These are phyloP conservation scores for Aphidoletes aphidimyza DNA, from an alignment of 2,888 invertebrate genomes.

Conservation along the genomic window DNA sequence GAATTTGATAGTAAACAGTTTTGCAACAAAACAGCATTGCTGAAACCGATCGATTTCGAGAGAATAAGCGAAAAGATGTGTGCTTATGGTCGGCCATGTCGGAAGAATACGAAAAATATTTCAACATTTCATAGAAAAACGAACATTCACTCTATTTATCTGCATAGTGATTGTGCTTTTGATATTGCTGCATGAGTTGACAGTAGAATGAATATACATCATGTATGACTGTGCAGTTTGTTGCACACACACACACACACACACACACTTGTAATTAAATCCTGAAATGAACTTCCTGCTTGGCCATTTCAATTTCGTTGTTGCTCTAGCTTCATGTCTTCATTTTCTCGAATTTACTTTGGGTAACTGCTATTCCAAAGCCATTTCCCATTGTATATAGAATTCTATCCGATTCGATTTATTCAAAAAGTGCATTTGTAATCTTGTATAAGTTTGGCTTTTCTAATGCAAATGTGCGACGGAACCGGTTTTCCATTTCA, in stretches of 20 bases:
- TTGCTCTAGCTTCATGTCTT: too few relatives aligned
- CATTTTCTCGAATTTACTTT: background rate
- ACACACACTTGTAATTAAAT: conserved; percentile 37
- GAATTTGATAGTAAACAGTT: background rate
- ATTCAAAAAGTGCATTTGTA: background rate
- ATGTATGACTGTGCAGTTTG: background rate
- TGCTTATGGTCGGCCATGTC: too few relatives aligned
- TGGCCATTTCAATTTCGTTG: background rate
- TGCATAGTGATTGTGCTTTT: background rate
- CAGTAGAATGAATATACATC: conserved; percentile 23
- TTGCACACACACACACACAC: too few relatives aligned
- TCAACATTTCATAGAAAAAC: background rate
- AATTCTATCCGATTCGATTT: conserved; percentile 7
- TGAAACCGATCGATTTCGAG: background rate
- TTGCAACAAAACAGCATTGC: background rate
- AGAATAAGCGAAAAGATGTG: background rate
- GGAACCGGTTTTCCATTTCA: conserved; percentile 30
- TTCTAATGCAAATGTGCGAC: conserved; percentile 39
- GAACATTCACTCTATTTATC: background rate
- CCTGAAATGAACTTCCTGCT: conserved; percentile 27
- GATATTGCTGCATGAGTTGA: conserved; percentile 17
- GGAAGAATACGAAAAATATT: too few relatives aligned
- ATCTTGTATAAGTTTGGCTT: too few relatives aligned
- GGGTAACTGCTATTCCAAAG: background rate
- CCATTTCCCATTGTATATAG: background rate